phyloP scores from a whole-genome alignment of 2,113 vertebrate genomes.

The Actenoides lindsayi region DNA sequence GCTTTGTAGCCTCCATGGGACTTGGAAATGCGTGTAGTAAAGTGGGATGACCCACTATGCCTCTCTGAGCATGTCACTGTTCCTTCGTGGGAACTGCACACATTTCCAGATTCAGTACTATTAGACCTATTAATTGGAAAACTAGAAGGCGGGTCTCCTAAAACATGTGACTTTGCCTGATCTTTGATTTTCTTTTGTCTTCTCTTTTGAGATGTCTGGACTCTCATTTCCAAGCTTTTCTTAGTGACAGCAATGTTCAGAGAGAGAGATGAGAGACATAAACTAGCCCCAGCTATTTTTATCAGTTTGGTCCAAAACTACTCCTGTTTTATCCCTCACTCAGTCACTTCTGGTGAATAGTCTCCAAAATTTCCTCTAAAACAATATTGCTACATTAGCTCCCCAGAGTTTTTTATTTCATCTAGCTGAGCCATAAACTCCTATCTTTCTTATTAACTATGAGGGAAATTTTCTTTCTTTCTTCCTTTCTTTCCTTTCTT shows the following conservation, averaged over 20 bases:
- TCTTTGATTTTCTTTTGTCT: neutral
- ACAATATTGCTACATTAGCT: neutral
- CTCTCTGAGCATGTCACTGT: fast-evolving
- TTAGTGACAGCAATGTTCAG: neutral
- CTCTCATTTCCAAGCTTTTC: neutral
- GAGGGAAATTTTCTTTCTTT: neutral
- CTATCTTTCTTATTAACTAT: neutral
- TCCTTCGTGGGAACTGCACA: neutral
- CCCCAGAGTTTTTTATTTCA: neutral
- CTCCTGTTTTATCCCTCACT: neutral
- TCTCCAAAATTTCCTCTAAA: neutral
- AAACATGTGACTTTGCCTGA: neutral
- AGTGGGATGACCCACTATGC: neutral
- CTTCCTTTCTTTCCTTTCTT: too few species aligned
- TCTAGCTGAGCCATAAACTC: neutral
- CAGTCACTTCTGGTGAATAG: neutral
- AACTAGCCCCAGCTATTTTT: neutral
- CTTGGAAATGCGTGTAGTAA: fast-evolving
- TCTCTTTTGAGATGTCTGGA: neutral
- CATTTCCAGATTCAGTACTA: neutral
- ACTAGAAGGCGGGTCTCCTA: neutral
- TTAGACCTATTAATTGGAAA: neutral
- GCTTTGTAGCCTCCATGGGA: neutral
- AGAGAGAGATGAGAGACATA: neutral
- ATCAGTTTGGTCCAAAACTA: neutral